phyloP scores from a whole-genome alignment of 2,113 vertebrate genomes.

The Plectropomus leopardus region DNA sequence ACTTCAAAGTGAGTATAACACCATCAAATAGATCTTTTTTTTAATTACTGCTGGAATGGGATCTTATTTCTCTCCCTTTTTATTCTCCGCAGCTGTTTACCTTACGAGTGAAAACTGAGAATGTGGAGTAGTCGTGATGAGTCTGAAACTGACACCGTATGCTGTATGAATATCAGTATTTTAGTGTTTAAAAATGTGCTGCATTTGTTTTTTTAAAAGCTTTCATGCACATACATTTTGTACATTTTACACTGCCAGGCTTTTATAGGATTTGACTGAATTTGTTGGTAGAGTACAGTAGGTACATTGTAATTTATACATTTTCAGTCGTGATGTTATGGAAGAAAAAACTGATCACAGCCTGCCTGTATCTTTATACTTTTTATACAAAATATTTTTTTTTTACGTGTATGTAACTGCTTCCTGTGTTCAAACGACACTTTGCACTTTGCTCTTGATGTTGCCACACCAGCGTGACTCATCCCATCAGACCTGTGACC shows the following conservation, averaged over 20 bases:
- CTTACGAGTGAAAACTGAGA: conserved; percentile 63
- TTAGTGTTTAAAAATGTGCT: background rate
- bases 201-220: conserved; percentile 6
- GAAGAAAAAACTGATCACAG: background rate
- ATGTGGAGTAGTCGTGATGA: conserved; percentile 21
- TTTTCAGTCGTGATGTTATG: background rate
- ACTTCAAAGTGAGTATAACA: conserved; percentile 91
- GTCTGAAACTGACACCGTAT: background rate
- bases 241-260: background rate
- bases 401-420: conserved; percentile 11
- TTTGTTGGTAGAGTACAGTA: background rate
- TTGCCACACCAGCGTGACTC: conserved; percentile 13
- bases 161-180: background rate
- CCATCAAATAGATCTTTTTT: background rate
- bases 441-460: conserved; percentile 60
- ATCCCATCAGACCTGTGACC: conserved; percentile 20
- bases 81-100: conserved; percentile 75
- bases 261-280: conserved; percentile 10
- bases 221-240: background rate
- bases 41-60: background rate
- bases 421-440: background rate
- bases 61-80: background rate
- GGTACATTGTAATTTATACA: conserved; percentile 32
- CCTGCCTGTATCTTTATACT: conserved; percentile 21
- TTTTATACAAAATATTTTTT: conserved; percentile 15